Conservation (phyloP, 2,888 invertebrate genomes). For the Punctoribates punctum region DNA sequence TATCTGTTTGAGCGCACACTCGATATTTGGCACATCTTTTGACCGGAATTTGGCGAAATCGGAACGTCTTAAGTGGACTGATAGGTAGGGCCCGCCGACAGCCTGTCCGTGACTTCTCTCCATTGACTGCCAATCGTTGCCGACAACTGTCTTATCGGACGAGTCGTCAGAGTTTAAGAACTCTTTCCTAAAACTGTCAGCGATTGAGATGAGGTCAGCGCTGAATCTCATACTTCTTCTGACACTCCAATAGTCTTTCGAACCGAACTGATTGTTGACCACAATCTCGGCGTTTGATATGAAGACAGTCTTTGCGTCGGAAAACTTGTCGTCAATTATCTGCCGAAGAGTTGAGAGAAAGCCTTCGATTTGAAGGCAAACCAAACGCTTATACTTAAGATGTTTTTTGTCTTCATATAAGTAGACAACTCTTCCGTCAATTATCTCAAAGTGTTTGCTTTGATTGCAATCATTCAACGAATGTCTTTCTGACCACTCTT, state of each 20-base stretch:
- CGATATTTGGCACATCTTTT: slow-evolving; percentile 72
- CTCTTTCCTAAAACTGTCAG: slow-evolving; percentile 63
- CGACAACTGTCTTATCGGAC: slow-evolving; percentile 61
- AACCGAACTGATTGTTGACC: slow-evolving; percentile 81
- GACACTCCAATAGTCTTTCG: slow-evolving; percentile 74
- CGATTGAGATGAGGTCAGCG: slow-evolving; percentile 63
- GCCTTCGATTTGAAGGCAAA: slow-evolving; percentile 71
- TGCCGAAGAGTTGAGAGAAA: slow-evolving; percentile 53
- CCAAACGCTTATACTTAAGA: slow-evolving; percentile 63
- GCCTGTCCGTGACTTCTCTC: slow-evolving; percentile 50
- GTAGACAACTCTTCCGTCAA: background rate
- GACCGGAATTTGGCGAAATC: slow-evolving; percentile 77
- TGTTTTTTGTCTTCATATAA: slow-evolving; percentile 58
- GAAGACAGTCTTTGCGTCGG: slow-evolving; percentile 49
- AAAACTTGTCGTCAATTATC: slow-evolving; percentile 30
- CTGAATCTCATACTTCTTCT: slow-evolving; percentile 85
- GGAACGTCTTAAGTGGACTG: slow-evolving; percentile 78
- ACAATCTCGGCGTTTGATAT: slow-evolving; percentile 69
- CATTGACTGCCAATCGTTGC: slow-evolving; percentile 63
- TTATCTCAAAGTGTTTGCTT: background rate
- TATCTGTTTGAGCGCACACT: slow-evolving; percentile 72
- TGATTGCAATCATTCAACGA: background rate
- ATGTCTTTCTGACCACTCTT: slow-evolving; percentile 55
- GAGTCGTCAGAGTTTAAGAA: slow-evolving; percentile 64
- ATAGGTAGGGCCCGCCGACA: slow-evolving; percentile 55